Evolutionary conservation across 2,113 vertebrate species (phyloP), one percentile per base, ranked within the genome.

Genomic region (Asarcornis scutulata): DNA sequence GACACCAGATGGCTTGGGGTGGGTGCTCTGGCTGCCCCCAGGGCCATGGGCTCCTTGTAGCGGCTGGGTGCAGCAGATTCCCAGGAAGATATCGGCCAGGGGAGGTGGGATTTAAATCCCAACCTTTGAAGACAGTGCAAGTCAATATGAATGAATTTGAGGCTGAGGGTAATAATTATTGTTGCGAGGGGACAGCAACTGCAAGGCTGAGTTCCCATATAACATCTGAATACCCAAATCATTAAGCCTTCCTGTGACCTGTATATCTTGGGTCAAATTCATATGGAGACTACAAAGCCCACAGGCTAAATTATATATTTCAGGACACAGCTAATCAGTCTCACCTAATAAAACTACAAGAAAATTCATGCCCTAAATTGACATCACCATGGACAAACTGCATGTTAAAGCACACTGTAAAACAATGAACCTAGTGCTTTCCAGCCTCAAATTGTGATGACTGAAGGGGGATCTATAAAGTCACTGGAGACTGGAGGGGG

Each of bases 1-100:
- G 96, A 93, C n/a, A 5, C 95, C 96, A 97, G 95, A 96, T 97
- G 96, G 95, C 40, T 83, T 52, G 2, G 91, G 66, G 85, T 86
- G 83, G 83, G 69, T 94, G 83, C 83, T 86, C 73, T 1, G 5
- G 78, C 63, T 85, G 72, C 82, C 84, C 86, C 72, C 73, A 58
- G 72, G 78, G 93, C 89, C 77, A 82, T 6, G 0, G 31, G 55
- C 36, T 88, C 50, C 60, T 55, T 76, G 29, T n/a, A 77, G 75
- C 29, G 4, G 48, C 58, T 64, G 36, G 26, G 62, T 21, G 48
- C 74, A 78, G 48, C 29, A 89, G 58, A 83, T 93, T 86, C 88
- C 44, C 82, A 82, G 48, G 72, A 81, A 86, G 66, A 66, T 88
- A 87, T 48, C 6, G 1, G 14, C 6, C 7, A 16, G 26, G 8